Evolutionary conservation across 1,140 invertebrate species (phyloP).

Genomic region (Conus ventricosus): DNA sequence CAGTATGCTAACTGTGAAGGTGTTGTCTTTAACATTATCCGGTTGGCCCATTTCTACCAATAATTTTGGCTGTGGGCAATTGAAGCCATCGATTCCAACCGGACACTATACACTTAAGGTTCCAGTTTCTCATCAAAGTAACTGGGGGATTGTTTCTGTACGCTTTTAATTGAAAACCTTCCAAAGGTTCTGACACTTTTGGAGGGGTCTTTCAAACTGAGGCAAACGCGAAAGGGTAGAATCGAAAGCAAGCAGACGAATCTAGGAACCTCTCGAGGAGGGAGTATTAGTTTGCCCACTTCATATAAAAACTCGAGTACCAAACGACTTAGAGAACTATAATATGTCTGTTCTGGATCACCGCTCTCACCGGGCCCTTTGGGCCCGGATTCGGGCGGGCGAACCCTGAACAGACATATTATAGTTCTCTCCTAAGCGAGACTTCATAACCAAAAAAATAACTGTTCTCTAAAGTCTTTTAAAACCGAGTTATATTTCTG

Average conservation of each 20-base stretch:
- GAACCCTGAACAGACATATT: too few species aligned
- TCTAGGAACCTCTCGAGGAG: background rate
- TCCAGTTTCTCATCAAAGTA: background rate
- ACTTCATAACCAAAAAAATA: too few species aligned
- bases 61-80: background rate
- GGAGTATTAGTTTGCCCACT: background rate
- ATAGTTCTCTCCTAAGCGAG: too few species aligned
- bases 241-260: background rate
- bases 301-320: background rate
- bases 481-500: too few species aligned
- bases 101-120: background rate
- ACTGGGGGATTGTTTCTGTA: background rate
- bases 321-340: background rate
- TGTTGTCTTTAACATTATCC: background rate
- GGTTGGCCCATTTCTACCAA: background rate
- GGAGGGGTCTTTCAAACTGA: background rate
- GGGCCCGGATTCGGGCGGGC: too few species aligned
- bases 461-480: too few species aligned
- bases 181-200: background rate
- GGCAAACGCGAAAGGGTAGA: background rate
- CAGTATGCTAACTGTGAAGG: background rate
- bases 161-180: background rate
- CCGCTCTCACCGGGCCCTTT: too few species aligned
- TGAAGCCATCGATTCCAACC: background rate
- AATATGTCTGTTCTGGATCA: too few species aligned